Conservation (phyloP, 2,113 vertebrate genomes). For the Ailuropoda melanoleuca region DNA sequence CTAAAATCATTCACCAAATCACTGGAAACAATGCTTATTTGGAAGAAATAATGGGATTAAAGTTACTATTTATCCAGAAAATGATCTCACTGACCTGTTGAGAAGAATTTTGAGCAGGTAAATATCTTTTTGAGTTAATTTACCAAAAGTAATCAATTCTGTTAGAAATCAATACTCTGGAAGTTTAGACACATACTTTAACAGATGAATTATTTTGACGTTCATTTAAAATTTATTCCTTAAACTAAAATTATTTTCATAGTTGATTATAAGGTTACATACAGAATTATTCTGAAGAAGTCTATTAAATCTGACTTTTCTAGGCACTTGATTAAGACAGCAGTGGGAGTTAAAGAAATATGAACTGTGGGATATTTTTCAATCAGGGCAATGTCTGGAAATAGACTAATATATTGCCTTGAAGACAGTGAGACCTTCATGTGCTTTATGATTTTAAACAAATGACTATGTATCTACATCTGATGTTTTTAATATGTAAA, state of each 20-base stretch:
- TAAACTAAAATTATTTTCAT: conserved; percentile 32
- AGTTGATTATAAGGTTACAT: conserved; percentile 26
- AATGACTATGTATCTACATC: not conserved
- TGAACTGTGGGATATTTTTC: not conserved
- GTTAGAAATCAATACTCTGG: not conserved
- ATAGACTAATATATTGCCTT: not conserved
- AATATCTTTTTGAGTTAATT: not conserved
- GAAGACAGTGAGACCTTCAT: not conserved
- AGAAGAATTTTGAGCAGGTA: not conserved
- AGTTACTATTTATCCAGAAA: conserved; percentile 10
- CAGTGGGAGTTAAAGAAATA: not conserved
- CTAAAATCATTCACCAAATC: not conserved
- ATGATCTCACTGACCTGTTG: not conserved
- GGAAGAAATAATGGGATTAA: not conserved
- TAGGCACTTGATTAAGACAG: not conserved
- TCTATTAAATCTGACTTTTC: conserved; percentile 7
- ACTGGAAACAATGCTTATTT: not conserved
- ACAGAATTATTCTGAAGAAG: not conserved
- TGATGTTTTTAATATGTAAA: not conserved
- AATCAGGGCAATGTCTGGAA: not conserved
- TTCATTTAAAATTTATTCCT: conserved; percentile 39
- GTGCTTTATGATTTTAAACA: not conserved
- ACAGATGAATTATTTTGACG: conserved; percentile 29
- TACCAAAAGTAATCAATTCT: conserved; percentile 11
- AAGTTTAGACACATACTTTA: conserved; percentile 18